Base-by-base conservation (phyloP, 2,797 vertebrate species). In the Setipinna tenuifilis region DNA sequence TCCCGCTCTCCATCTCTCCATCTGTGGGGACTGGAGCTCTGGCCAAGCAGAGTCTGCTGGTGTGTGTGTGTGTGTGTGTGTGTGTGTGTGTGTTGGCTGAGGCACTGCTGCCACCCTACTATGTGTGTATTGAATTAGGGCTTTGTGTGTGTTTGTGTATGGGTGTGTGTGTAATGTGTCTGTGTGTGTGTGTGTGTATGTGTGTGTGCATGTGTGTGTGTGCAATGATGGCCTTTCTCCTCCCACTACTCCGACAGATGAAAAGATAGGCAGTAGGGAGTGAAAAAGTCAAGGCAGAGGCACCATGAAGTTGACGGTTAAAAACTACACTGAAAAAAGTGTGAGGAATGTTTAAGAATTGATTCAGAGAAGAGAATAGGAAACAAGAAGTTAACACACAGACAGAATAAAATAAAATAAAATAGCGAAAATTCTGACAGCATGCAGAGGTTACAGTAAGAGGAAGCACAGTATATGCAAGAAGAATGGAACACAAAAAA, bases 1-100 rank as follows among this genome's bases (percentile, higher is more conserved):
- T 23, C 61, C 31, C 16, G 35, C 16, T 75, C 68, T 28, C 28
- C 17, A 6, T 35, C 31, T 35, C 68, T 6, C 68, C 68, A 75
- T 75, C 68, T 75, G 68, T 75, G 28, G 31, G 28, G 68, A 41
- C 35, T 41, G 68, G 6, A 89, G 86, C 88, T 83, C 84, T 84
- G 86, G 85, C 31, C 87, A 35, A 41, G 62, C 23, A 12, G 25
- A 31, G 54, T 12, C 50, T 83, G 82, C 31, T 28, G 7, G 83
- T 50, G 65, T 54, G 25, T 75, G 83, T 57, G 44, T 54, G 62
- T 54, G 65, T 88, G 28, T 54, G 50, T 54, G 50, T 71, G 68
- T 71, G 68, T 35, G 12, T 71, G 88, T 91, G 89, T 91, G 89
- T 58, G 89, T 88, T 28, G 17, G 71, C 35, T 9, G 1, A 14